Evolutionary conservation across 2,797 vertebrate species (phyloP).

Genomic region (Chanos chanos): DNA sequence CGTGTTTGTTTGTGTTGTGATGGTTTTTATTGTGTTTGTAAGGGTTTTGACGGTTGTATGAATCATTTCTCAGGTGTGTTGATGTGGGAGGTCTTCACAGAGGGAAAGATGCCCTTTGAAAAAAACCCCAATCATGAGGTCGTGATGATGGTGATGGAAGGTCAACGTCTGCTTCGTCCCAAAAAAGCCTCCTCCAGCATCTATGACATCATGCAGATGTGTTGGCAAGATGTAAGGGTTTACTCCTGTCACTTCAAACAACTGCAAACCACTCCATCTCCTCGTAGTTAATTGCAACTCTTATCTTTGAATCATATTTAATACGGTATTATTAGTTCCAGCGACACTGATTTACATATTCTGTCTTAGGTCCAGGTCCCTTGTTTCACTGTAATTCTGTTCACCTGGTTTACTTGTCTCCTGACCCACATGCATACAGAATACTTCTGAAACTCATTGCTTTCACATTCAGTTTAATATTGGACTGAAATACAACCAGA

Average conservation of each 20-base stretch:
- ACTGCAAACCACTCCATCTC: too few relatives aligned
- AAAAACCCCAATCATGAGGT: constrained; percentile 87
- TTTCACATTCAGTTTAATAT: neutral
- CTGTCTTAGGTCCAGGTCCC: too few relatives aligned
- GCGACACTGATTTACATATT: too few relatives aligned
- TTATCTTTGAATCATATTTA: too few relatives aligned
- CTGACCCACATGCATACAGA: too few relatives aligned
- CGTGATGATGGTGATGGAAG: constrained; percentile 82
- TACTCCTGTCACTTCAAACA: neutral
- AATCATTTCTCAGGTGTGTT: constrained; percentile 76
- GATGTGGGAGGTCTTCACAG: constrained; percentile 95
- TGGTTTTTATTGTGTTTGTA: neutral
- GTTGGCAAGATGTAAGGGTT: constrained; percentile 83
- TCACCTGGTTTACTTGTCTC: too few relatives aligned
- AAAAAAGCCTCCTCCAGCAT: constrained; percentile 74
- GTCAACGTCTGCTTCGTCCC: constrained; percentile 82
- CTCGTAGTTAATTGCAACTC: too few relatives aligned
- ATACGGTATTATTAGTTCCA: too few relatives aligned
- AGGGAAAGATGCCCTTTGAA: constrained; percentile 92
- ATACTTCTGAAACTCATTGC: too few relatives aligned
- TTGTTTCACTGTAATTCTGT: too few relatives aligned
- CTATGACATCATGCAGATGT: constrained; percentile 84
- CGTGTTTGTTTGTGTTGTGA: neutral
- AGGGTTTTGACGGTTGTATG: neutral
- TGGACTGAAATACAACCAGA: neutral